Base-by-base conservation (phyloP, 92 coral and sea anemone genomes). In the Desmophyllum pertusum region DNA sequence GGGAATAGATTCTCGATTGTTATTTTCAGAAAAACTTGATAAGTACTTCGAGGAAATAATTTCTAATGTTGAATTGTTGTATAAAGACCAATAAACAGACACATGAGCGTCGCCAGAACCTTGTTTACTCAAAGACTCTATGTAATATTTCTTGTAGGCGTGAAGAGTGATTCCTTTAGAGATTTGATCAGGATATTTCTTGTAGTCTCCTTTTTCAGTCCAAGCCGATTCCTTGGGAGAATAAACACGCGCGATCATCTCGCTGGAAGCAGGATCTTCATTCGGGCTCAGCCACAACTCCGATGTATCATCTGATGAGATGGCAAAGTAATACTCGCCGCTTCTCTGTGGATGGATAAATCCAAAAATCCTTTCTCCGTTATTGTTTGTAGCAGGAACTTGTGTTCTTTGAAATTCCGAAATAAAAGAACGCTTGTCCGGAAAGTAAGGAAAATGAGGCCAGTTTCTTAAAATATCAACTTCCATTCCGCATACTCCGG, bases 251-350 rank as follows among this genome's bases (percentile, higher is more conserved):
- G 86, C 86, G 29, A 83, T 70, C 78, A 83, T 9, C 19, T 42
- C 17, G 25, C 70, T 45, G 19, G 39, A 31, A 14, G 48, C 57
- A 19, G 86, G 80, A 35, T 83, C 27, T 33, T 83, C 79, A n/a
- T 61, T 55, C 40, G 40, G 14, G 59, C 86, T 83, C 14, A 83
- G 19, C 86, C 86, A 83, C 7, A 83, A 48, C 38, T 83, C 86
- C 3, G 86, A 83, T 2, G 86, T 73, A n/a, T 73, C 86, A 41
- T 73, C 71, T 13, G 86, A 83, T 21, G 80, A 23, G 70, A 83
- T 72, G 23, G 86, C 86, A 41, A 83, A 83, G 57, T 23, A 40
- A 36, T 83, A 83, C 23, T 25, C 17, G 14, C 81, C 79, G 31
- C 48, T 42, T 21, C 6, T 2, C 55, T 43, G 8, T 0, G 87